Evolutionary conservation across 1,140 invertebrate genomes (phyloP).

Genomic region (Heliconius melpomene): DNA sequence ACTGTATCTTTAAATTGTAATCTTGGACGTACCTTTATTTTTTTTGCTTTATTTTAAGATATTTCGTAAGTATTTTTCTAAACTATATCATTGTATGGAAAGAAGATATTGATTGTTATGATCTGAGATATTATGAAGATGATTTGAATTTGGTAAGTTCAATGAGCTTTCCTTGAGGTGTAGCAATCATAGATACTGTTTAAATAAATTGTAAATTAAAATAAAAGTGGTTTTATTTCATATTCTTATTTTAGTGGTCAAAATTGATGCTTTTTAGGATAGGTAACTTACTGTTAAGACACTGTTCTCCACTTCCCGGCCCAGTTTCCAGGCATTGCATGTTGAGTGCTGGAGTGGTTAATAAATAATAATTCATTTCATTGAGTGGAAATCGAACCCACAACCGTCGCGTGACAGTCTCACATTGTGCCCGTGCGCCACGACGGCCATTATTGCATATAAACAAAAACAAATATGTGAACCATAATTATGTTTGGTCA

Average conservation of each 20-base stretch:
- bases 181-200: constrained; percentile 48
- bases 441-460: too few species aligned
- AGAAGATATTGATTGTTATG: constrained; percentile 29
- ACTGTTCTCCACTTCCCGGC: too few species aligned
- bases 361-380: too few species aligned
- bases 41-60: constrained; percentile 9
- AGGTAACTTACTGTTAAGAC: too few species aligned
- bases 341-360: too few species aligned
- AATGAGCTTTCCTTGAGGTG: constrained; percentile 46
- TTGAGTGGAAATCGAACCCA: too few species aligned
- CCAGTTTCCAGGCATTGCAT: too few species aligned
- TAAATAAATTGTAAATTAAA: constrained; percentile 44
- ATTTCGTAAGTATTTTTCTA: constrained; percentile 13
- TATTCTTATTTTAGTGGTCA: background rate
- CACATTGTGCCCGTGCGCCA: too few species aligned
- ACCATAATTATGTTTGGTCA: too few species aligned
- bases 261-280: too few species aligned
- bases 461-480: too few species aligned
- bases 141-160: constrained; percentile 30
- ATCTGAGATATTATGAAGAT: constrained; percentile 20
- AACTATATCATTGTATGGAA: constrained; percentile 1
- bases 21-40: constrained; percentile 17
- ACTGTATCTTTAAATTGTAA: constrained; percentile 15
- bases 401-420: too few species aligned
- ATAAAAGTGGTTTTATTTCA: constrained; percentile 1